These are phyloP conservation scores for Sebastiscus tertius DNA, from an alignment of 2,797 vertebrate genomes.

Conservation along the genomic window DNA sequence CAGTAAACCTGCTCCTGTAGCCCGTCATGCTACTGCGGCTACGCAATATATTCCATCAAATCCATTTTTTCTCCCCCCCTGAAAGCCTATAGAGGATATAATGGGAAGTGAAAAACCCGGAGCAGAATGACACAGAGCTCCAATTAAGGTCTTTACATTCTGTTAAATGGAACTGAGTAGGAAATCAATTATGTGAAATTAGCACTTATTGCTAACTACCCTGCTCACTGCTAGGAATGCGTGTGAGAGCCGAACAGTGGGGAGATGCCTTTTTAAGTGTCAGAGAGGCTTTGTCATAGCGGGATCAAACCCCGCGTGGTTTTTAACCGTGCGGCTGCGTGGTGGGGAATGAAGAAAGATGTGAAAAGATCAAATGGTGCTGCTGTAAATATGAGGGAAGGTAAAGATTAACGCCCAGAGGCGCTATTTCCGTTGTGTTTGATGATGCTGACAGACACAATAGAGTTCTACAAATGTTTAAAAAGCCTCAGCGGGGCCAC, in stretches of 20 bases:
- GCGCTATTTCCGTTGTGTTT: slow-evolving; percentile 47
- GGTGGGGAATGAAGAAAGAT: slow-evolving; percentile 18
- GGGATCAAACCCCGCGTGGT: slow-evolving; percentile 38
- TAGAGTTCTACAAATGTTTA: slow-evolving; percentile 60
- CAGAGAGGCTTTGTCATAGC: slow-evolving; percentile 36
- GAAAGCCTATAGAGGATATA: not conserved
- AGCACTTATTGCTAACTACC: slow-evolving; percentile 40
- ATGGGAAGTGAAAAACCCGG: slow-evolving; percentile 24
- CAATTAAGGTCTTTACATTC: slow-evolving; percentile 40
- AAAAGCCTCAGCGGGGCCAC: slow-evolving; percentile 30
- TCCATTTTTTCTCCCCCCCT: not conserved
- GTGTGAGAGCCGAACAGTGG: slow-evolving; percentile 1
- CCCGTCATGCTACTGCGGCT: not conserved
- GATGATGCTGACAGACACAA: slow-evolving; percentile 67
- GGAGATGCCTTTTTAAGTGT: slow-evolving; percentile 50
- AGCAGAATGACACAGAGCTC: slow-evolving; percentile 19
- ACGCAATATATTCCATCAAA: not conserved
- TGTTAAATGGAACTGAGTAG: slow-evolving; percentile 39
- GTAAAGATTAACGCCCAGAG: slow-evolving; percentile 59
- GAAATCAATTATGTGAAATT: slow-evolving; percentile 59
- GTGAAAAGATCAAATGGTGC: slow-evolving; percentile 55
- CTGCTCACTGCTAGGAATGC: slow-evolving; percentile 5
- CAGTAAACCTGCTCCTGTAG: not conserved
- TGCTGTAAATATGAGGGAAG: slow-evolving; percentile 52
- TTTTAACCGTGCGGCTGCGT: not conserved